Percentiles rank a stretch among this genome's conserved stretches.
These are phyloP conservation scores for Diceros bicornis DNA, from an alignment of 2,797 vertebrate genomes.

Conservation along the genomic window DNA sequence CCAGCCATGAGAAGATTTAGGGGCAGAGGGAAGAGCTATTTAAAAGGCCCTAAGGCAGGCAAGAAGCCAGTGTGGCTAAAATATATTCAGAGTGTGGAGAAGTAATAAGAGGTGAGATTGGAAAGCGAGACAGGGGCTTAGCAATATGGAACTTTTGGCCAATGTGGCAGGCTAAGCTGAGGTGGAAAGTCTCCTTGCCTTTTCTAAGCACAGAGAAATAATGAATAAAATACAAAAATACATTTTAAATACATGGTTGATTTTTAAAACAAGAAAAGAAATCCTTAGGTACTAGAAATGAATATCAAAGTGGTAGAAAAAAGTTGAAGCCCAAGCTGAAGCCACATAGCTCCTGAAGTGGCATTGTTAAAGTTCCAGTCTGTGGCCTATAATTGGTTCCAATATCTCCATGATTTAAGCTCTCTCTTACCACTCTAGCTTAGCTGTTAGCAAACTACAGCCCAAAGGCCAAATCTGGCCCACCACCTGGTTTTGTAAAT, in stretches of 20 bases:
- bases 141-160: background rate
- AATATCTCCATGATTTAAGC: background rate
- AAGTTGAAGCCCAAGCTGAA: background rate
- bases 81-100: background rate
- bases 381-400: background rate
- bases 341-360: background rate
- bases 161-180: background rate
- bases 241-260: background rate
- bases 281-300: background rate
- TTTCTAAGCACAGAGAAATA: constrained; percentile 25
- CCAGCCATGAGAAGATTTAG: background rate
- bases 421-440: background rate
- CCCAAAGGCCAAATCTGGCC: background rate
- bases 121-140: background rate
- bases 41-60: background rate
- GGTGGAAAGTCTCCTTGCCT: background rate
- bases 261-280: constrained; percentile 23
- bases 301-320: background rate
- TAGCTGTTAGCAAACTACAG: background rate
- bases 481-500: background rate
- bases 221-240: background rate
- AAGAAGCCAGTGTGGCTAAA: background rate
- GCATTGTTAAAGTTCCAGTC: background rate
- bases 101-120: background rate
- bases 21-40: background rate